Conservation (phyloP, 2,113 vertebrate genomes). For the Ammodramus savannarum region DNA sequence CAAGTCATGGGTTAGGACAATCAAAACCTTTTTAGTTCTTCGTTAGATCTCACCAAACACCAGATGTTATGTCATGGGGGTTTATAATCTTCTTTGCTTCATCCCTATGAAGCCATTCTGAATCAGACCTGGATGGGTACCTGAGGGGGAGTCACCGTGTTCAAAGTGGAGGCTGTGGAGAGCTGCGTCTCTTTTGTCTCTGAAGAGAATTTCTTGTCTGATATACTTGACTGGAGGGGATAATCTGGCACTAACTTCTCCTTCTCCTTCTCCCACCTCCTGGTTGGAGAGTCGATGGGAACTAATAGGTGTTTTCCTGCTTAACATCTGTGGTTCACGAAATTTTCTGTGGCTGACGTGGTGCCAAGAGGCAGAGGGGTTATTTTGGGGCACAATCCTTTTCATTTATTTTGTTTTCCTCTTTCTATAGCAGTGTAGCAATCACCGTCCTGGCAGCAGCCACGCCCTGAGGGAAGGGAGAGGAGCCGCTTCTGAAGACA, state of each 20-base stretch:
- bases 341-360: neutral
- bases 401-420: slow-evolving; percentile 48
- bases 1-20: neutral
- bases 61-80: neutral
- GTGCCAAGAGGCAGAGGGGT: slow-evolving; percentile 30
- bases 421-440: slow-evolving; percentile 51
- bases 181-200: neutral
- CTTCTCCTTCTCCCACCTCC: neutral
- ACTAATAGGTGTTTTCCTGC: slow-evolving; percentile 31
- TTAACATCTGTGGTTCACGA: neutral
- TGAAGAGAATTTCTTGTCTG: neutral
- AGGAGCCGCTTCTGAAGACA: slow-evolving; percentile 15
- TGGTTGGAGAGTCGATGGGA: neutral
- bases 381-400: slow-evolving; percentile 52
- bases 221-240: neutral
- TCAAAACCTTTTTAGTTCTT: neutral
- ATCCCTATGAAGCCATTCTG: neutral
- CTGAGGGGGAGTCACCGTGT: neutral
- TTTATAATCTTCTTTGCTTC: neutral
- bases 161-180: neutral
- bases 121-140: neutral
- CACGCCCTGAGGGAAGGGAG: neutral
- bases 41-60: neutral
- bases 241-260: neutral
- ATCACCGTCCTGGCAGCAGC: neutral